phyloP scores from a whole-genome alignment of 2,888 invertebrate species.

The Sphaeridia pumilis region DNA sequence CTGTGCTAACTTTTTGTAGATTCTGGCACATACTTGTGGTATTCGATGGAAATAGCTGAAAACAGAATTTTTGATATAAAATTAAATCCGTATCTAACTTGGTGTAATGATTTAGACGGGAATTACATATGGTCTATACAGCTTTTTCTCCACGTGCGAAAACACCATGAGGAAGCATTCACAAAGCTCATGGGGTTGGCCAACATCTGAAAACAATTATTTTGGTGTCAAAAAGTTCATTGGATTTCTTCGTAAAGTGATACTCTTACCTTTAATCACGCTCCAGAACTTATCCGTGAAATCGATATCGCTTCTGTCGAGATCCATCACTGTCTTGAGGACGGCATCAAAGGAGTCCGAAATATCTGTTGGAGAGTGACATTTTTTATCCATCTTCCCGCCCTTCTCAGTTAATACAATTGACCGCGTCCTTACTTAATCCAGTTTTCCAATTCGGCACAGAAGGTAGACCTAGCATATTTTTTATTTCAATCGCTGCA shows the following conservation, averaged over 20 bases:
- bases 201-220: constrained; percentile 16
- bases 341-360: constrained; percentile 27
- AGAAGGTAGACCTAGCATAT: constrained; percentile 17
- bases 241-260: background rate
- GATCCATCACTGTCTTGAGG: constrained; percentile 18
- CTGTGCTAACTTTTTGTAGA: constrained; percentile 15
- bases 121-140: constrained; percentile 33
- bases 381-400: background rate
- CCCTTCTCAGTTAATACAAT: background rate
- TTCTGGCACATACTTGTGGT: constrained; percentile 18
- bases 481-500: constrained; percentile 2
- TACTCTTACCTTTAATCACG: constrained; percentile 20
- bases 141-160: constrained; percentile 22
- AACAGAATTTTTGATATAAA: background rate
- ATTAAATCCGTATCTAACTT: background rate
- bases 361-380: constrained; percentile 15
- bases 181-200: constrained; percentile 15
- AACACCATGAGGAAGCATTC: constrained; percentile 25
- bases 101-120: background rate
- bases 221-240: background rate
- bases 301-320: constrained; percentile 26
- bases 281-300: constrained; percentile 31
- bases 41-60: constrained; percentile 27
- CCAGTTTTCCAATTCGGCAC: constrained; percentile 22
- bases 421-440: constrained; percentile 10